Base-by-base conservation (phyloP, 2,797 vertebrate species). In the Neostethus bicornis region DNA sequence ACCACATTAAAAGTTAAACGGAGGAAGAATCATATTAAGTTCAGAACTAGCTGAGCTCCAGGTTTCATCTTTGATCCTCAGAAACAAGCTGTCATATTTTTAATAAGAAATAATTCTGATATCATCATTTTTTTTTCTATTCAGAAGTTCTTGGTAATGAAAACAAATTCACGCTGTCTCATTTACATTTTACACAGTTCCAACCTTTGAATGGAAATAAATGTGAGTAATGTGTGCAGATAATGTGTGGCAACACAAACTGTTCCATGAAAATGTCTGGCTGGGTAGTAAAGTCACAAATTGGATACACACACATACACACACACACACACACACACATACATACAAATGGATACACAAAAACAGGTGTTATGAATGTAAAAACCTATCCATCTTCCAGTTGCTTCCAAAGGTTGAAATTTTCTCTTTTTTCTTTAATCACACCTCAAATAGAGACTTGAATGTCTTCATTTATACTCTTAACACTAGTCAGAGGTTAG, bases 401-500 rank as follows among this genome's bases (percentile, higher is more conserved):
- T 51, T 70, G 70, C 46, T 64, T 66, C 46, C 5, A 13, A 59
- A 16, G 29, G 35, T 68, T 46, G 17, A 21, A 56, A 44, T 52
- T 20, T 47, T 8, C 29, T 48, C 16, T 42, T 73, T 51, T 55
- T 66, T n/a, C 68, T 73, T 56, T 10, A 43, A 49, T 43, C 51
- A 25, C 34, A 66, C 66, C 61, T 46, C 45, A 17, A 49, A 12
- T 47, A 47, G 48, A 34, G 61, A 58, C 76, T 82, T 58, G 59
- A 74, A 72, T 61, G 32, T 85, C 73, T 83, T 65, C 61, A 76
- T 68, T 16, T 48, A 65, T 66, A 4, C 54, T 17, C 21, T 70
- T 78, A 75, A 71, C 60, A 35, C 32, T 16, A 49, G 83, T 81
- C 80, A 84, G 77, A 88, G 87, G 79, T 86, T 71, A 81, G 62